Conservation (phyloP, 2,797 vertebrate genomes). For the Centropyge bicolor region DNA sequence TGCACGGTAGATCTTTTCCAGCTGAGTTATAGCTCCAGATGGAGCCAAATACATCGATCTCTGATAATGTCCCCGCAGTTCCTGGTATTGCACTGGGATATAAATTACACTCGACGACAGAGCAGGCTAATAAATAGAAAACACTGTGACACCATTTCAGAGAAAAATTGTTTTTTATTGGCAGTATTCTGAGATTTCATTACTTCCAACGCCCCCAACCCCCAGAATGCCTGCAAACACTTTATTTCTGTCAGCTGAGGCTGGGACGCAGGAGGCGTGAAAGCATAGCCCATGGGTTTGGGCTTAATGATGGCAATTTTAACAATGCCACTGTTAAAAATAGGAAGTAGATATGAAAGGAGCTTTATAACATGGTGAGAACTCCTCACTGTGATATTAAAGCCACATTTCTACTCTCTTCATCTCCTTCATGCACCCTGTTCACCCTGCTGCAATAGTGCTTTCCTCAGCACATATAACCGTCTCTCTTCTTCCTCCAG, state of each 20-base stretch:
- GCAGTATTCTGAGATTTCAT: conserved; percentile 64
- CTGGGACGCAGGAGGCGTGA: conserved; percentile 48
- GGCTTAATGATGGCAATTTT: conserved; percentile 31
- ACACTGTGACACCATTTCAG: conserved; percentile 47
- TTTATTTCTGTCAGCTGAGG: conserved; percentile 56
- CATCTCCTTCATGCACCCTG: not conserved
- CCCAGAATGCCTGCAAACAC: conserved; percentile 49
- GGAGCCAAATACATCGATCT: conserved; percentile 65
- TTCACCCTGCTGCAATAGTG: not conserved
- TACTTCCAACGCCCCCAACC: conserved; percentile 58
- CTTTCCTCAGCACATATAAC: not conserved
- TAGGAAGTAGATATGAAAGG: conserved; percentile 19
- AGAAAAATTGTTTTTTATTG: conserved; percentile 64
- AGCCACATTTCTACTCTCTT: conserved; percentile 3
- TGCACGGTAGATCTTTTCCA: conserved; percentile 41
- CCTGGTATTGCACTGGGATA: conserved; percentile 37
- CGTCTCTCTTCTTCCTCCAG: not conserved
- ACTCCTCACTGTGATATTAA: not conserved
- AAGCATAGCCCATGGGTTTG: conserved; percentile 40
- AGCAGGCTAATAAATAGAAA: conserved; percentile 67
- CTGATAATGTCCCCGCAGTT: conserved; percentile 55
- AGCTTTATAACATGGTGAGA: conserved; percentile 1
- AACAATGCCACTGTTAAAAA: conserved; percentile 24
- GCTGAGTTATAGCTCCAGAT: conserved; percentile 60
- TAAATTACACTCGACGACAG: conserved; percentile 60